phyloP scores from a whole-genome alignment of 2,797 vertebrate genomes.

The Gouania willdenowi region DNA sequence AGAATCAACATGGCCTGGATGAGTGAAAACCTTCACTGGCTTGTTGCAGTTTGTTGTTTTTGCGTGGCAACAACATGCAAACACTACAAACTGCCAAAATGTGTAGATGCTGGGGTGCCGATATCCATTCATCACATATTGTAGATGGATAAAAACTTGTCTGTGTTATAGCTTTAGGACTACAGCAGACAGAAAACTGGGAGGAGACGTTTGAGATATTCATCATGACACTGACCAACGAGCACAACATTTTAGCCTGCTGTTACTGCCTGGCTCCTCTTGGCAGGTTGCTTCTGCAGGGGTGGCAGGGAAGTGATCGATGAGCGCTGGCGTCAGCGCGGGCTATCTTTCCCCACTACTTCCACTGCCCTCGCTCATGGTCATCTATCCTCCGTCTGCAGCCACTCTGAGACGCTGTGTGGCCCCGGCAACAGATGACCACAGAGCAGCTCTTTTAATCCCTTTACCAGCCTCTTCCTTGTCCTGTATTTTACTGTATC shows the following conservation, averaged over 20 bases:
- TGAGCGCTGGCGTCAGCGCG: constrained; percentile 41
- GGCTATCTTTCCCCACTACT: constrained; percentile 58
- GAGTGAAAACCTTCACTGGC: no score
- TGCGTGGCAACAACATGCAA: no score
- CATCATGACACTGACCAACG: constrained; percentile 18
- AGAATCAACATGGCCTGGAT: no score
- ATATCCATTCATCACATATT: constrained; percentile 3
- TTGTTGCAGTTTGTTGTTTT: no score
- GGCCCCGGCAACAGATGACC: constrained; percentile 53
- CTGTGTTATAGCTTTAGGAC: not conserved
- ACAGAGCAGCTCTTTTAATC: constrained; percentile 14
- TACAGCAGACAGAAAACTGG: constrained; percentile 13
- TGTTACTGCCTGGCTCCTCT: constrained; percentile 34
- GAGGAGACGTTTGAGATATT: constrained; percentile 23
- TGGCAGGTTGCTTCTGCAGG: constrained; percentile 37
- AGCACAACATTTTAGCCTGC: constrained; percentile 32
- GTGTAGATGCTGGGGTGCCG: no score
- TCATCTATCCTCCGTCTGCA: constrained; percentile 64
- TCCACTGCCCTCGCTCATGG: constrained; percentile 51
- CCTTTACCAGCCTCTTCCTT: not conserved
- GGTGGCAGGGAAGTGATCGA: constrained; percentile 56
- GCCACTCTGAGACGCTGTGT: constrained; percentile 31
- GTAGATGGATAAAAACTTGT: constrained; percentile 11
- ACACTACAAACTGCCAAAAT: no score
- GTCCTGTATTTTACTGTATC: constrained; percentile 11